Evolutionary conservation across 37 sponge, comb jelly and placozoan genomes (phyloP).

Genomic region (Cladorhizidae sp.): DNA sequence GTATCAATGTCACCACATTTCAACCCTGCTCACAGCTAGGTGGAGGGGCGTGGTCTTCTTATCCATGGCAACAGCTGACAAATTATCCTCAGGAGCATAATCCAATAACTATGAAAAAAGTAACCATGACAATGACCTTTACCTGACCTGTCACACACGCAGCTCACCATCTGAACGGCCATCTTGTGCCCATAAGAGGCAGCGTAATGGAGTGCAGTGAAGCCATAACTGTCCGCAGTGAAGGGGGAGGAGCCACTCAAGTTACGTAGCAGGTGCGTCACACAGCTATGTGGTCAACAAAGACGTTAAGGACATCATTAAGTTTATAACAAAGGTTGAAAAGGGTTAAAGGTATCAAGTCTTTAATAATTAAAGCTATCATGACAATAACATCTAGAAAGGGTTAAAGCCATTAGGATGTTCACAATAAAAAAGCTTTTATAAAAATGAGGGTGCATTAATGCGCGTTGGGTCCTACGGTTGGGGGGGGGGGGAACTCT

Average conservation of each 20-base stretch:
- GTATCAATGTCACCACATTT: no score
- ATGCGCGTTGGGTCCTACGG: no score
- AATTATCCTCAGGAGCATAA: constrained; percentile 51
- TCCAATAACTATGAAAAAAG: constrained; percentile 59
- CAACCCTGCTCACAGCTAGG: constrained; percentile 67
- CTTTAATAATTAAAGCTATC: no score
- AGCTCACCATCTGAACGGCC: constrained; percentile 72
- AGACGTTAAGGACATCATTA: no score
- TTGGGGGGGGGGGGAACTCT: no score
- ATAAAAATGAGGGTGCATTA: no score
- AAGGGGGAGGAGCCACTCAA: constrained; percentile 44
- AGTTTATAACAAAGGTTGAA: no score
- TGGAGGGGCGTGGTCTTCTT: constrained; percentile 82
- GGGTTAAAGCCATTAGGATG: no score
- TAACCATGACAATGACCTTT: background rate
- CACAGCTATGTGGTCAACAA: constrained; percentile 81
- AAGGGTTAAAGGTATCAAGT: no score
- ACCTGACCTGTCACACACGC: background rate
- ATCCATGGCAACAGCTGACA: constrained; percentile 31
- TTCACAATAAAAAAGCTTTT: no score
- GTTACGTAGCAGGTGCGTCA: constrained; percentile 75
- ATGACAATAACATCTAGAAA: no score
- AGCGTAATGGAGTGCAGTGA: constrained; percentile 84
- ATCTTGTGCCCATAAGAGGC: constrained; percentile 82
- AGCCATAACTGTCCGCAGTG: constrained; percentile 56